Conservation (phyloP, 2,888 invertebrate genomes). For the Cantharis rustica region DNA sequence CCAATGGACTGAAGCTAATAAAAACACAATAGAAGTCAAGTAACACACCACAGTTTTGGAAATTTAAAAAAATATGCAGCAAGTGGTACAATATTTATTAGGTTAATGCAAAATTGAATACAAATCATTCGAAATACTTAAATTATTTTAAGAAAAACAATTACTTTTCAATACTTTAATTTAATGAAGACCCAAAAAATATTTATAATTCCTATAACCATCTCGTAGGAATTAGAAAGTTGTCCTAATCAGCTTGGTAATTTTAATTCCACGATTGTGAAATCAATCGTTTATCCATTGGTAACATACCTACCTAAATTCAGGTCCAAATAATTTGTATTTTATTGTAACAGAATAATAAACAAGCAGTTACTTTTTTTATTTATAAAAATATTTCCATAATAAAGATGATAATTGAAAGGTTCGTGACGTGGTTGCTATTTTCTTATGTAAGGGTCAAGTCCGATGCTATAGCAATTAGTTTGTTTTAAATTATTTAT, state of each 20-base stretch:
- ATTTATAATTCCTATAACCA: neutral
- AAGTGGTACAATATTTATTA: neutral
- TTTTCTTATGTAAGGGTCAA: neutral
- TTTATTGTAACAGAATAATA: neutral
- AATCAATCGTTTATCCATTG: neutral
- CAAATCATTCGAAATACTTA: neutral
- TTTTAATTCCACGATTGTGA: neutral
- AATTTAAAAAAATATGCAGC: neutral
- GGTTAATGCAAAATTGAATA: neutral
- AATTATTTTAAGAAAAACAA: neutral
- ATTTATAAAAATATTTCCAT: neutral
- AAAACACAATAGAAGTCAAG: conserved; percentile 32
- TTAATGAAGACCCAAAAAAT: neutral
- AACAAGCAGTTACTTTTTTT: neutral
- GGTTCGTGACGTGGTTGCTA: neutral
- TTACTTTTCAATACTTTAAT: neutral
- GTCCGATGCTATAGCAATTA: too few relatives aligned
- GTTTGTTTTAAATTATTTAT: too few relatives aligned
- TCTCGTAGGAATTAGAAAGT: neutral
- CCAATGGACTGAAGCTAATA: conserved; percentile 96
- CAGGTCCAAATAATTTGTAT: neutral
- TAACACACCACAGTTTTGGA: neutral
- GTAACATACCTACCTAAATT: neutral
- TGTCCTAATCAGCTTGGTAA: neutral
- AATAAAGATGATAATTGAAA: neutral